Conservation (phyloP, 2,888 invertebrate species). For the Callinectes sapidus region DNA sequence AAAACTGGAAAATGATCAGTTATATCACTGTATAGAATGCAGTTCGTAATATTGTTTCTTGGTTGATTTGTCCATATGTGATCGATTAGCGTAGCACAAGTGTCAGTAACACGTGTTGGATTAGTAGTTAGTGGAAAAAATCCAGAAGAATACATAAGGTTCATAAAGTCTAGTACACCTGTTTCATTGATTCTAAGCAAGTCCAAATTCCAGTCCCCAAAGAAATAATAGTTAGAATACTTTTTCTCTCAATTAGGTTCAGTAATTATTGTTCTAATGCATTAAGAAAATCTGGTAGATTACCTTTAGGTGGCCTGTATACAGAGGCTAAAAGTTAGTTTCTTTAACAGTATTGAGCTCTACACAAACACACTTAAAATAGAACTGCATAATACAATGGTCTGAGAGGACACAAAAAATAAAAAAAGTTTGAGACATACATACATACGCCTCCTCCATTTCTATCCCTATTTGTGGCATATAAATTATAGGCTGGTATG, state of each 20-base stretch:
- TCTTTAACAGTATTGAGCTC: background rate
- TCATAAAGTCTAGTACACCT: too few relatives aligned
- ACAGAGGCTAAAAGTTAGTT: constrained; percentile 17
- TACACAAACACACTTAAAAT: constrained; percentile 8
- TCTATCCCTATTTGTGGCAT: too few relatives aligned
- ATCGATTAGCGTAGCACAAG: background rate
- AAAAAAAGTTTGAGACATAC: constrained; percentile 10
- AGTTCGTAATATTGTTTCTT: background rate
- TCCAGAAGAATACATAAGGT: constrained; percentile 19
- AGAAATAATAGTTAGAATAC: too few relatives aligned
- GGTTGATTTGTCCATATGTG: background rate
- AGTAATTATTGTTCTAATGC: constrained; percentile 1
- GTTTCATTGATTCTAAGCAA: too few relatives aligned
- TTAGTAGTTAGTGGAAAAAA: constrained; percentile 28
- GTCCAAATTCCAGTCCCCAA: too few relatives aligned
- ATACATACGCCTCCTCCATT: too few relatives aligned
- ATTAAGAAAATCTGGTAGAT: too few relatives aligned
- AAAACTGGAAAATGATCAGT: too few relatives aligned
- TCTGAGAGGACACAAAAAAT: background rate
- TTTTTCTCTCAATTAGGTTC: too few relatives aligned
- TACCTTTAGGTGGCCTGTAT: too few relatives aligned
- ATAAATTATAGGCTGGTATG: constrained; percentile 23
- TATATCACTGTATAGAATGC: background rate
- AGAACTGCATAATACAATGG: background rate
- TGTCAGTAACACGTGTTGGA: background rate